Conservation (phyloP, 2,797 vertebrate species). For the Cephalopachus bancanus region DNA sequence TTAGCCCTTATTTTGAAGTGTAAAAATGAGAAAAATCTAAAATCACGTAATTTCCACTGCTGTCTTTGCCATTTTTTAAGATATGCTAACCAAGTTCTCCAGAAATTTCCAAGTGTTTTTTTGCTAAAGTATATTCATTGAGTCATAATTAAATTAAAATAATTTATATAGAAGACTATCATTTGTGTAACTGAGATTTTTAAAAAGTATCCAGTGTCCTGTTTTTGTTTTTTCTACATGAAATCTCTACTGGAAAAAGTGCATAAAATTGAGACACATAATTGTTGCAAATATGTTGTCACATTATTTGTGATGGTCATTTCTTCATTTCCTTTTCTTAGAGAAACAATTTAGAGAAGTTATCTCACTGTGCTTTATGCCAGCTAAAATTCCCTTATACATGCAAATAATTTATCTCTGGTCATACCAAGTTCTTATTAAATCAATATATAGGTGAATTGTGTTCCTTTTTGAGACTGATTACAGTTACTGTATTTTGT, state of each 20-base stretch:
- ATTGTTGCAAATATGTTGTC: not conserved
- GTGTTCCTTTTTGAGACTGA: slow-evolving; percentile 20
- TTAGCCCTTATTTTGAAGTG: not conserved
- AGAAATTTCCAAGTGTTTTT: not conserved
- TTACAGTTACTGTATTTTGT: not conserved
- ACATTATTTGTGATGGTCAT: not conserved
- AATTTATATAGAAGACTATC: not conserved
- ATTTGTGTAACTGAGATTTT: not conserved
- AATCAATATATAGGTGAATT: not conserved
- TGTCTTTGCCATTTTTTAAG: not conserved
- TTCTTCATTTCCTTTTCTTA: not conserved
- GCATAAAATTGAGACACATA: not conserved
- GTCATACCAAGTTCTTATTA: not conserved
- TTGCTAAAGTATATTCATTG: not conserved
- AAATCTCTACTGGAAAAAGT: not conserved
- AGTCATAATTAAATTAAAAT: not conserved
- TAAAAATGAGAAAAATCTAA: slow-evolving; percentile 4
- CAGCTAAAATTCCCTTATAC: not conserved
- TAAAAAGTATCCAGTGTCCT: not conserved
- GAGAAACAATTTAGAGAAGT: not conserved
- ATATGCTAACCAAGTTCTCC: not conserved
- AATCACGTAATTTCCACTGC: not conserved
- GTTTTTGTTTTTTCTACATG: not conserved
- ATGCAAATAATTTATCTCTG: not conserved
- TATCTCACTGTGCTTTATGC: not conserved